phyloP scores from a whole-genome alignment of 1,140 invertebrate species.

The Camponotus pennsylvanicus region DNA sequence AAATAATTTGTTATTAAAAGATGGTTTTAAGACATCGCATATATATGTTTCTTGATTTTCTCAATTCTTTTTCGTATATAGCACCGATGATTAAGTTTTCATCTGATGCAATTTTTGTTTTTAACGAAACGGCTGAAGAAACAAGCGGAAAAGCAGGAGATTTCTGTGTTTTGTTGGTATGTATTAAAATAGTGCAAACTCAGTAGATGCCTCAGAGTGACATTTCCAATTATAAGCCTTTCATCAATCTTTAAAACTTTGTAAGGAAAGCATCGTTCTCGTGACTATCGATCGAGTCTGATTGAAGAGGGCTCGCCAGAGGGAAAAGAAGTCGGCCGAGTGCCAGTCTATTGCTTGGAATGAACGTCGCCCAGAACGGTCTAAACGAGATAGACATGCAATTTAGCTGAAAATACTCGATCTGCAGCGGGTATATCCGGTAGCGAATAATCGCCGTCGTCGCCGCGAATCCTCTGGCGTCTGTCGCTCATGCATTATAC shows the following conservation, averaged over 20 bases:
- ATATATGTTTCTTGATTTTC: not conserved
- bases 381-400: conserved; percentile 39
- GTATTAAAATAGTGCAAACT: not conserved
- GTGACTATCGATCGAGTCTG: conserved; percentile 29
- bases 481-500: conserved; percentile 74
- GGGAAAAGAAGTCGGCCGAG: conserved; percentile 19
- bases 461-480: conserved; percentile 59
- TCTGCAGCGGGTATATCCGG: not conserved
- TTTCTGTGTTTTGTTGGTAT: not conserved
- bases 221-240: conserved; percentile 17
- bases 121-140: not conserved
- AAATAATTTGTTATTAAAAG: too few species aligned
- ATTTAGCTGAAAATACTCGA: conserved; percentile 41
- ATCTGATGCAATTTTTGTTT: not conserved
- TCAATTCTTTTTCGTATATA: not conserved
- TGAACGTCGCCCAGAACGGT: conserved; percentile 16
- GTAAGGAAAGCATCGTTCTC: conserved; percentile 1
- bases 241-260: conserved; percentile 22
- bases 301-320: conserved; percentile 1
- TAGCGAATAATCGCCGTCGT: conserved; percentile 38
- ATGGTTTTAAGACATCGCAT: too few species aligned
- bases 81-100: not conserved
- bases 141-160: not conserved
- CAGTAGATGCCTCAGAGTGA: not conserved
- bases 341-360: conserved; percentile 33